Conservation (phyloP, 2,888 invertebrate species). For the Cataglyphis rosenhaueri region DNA sequence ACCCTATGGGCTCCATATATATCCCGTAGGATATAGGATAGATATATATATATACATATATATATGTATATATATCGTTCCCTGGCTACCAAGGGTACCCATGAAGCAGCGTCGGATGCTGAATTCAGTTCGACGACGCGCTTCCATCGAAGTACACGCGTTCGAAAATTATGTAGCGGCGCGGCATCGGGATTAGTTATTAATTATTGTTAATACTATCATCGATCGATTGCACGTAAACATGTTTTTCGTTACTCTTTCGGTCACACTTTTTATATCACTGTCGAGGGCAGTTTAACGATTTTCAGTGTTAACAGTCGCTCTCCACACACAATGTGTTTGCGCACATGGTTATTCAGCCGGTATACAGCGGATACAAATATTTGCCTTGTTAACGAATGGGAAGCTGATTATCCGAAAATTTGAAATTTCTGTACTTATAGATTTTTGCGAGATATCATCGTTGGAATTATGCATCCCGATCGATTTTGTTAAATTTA, state of each 20-base stretch:
- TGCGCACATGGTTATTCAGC: slow-evolving; percentile 54
- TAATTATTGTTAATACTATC: slow-evolving; percentile 40
- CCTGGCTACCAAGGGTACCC: slow-evolving; percentile 75
- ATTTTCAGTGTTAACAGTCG: slow-evolving; percentile 41
- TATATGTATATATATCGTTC: slow-evolving; percentile 66
- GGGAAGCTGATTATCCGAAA: slow-evolving; percentile 46
- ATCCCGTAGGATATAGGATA: slow-evolving; percentile 70
- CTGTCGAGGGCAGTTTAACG: not conserved
- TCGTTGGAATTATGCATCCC: not conserved
- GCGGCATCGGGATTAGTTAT: slow-evolving; percentile 1
- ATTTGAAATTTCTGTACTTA: slow-evolving; percentile 25
- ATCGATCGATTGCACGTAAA: slow-evolving; percentile 9
- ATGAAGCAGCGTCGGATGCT: slow-evolving; percentile 70
- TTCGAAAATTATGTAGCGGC: slow-evolving; percentile 49
- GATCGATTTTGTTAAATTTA: not conserved
- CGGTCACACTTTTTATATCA: slow-evolving; percentile 43
- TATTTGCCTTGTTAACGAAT: slow-evolving; percentile 54
- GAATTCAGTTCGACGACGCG: slow-evolving; percentile 77
- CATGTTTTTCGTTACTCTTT: not conserved
- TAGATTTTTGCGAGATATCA: slow-evolving; percentile 4
- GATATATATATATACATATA: slow-evolving; percentile 14
- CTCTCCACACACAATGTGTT: slow-evolving; percentile 36
- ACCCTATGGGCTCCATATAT: slow-evolving; percentile 68
- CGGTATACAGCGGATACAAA: slow-evolving; percentile 47
- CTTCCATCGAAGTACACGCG: slow-evolving; percentile 76